Evolutionary conservation across 2,113 vertebrate genomes (phyloP).

Genomic region (Proteles cristata): DNA sequence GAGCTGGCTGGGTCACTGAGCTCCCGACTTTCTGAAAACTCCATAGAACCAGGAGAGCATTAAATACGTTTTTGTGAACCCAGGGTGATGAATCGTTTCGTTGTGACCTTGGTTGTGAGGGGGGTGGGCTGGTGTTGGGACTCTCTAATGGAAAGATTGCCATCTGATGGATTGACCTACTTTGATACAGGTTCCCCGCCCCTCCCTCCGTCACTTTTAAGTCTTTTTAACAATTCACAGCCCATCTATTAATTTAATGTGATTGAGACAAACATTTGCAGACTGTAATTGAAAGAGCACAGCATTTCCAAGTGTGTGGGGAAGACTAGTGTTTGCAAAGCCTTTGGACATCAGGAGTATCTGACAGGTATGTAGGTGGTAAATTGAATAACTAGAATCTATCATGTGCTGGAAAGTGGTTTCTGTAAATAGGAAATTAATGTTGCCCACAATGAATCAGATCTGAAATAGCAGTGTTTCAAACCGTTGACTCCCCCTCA

Average conservation of each 20-base stretch:
- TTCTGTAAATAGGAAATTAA: slow-evolving; percentile 76
- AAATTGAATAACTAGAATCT: slow-evolving; percentile 71
- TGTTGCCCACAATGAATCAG: slow-evolving; percentile 59
- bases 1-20: background rate
- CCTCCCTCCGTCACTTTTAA: background rate
- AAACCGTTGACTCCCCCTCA: slow-evolving; percentile 57
- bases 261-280: slow-evolving; percentile 9
- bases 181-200: background rate
- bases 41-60: background rate
- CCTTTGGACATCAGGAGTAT: slow-evolving; percentile 39
- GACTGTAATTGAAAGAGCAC: slow-evolving; percentile 29
- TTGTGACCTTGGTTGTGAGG: background rate
- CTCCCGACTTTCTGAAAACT: slow-evolving; percentile 17
- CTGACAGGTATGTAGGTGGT: slow-evolving; percentile 38
- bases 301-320: background rate
- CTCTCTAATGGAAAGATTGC: background rate
- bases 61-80: background rate
- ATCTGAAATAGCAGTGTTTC: slow-evolving; percentile 48
- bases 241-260: slow-evolving; percentile 3
- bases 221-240: slow-evolving; percentile 52
- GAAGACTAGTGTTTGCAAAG: background rate
- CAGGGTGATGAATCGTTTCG: background rate
- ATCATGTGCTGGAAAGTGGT: slow-evolving; percentile 7
- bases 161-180: slow-evolving; percentile 21
- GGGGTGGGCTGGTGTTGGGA: background rate